These are phyloP conservation scores for Polydrusus pterygomalis DNA, from an alignment of 2,888 invertebrate genomes.

Conservation along the genomic window DNA sequence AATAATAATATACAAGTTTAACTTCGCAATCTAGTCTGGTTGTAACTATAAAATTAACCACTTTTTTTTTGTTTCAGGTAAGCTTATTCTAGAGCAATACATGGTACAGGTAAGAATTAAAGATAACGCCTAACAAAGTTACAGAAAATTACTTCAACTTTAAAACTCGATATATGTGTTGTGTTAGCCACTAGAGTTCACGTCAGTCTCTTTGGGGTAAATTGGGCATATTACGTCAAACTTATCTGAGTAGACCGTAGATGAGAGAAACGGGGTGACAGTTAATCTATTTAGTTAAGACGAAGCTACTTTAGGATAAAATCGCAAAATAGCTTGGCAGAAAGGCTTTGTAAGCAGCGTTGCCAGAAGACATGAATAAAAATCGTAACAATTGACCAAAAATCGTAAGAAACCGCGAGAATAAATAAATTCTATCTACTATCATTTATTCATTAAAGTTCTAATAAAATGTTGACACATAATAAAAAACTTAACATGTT, in stretches of 20 bases:
- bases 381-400: too few relatives aligned
- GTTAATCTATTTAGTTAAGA: conserved; percentile 8
- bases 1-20: too few relatives aligned
- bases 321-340: not conserved
- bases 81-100: not conserved
- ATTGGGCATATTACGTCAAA: not conserved
- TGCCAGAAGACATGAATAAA: too few relatives aligned
- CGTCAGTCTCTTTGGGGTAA: not conserved
- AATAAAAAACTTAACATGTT: too few relatives aligned
- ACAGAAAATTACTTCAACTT: not conserved
- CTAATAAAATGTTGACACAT: too few relatives aligned
- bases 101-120: not conserved
- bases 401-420: too few relatives aligned
- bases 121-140: not conserved
- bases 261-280: not conserved
- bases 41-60: too few relatives aligned
- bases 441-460: too few relatives aligned
- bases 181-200: not conserved
- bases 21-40: too few relatives aligned
- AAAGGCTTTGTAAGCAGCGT: too few relatives aligned
- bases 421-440: too few relatives aligned
- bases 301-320: not conserved
- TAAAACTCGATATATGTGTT: not conserved
- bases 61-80: not conserved
- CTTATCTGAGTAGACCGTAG: not conserved